Evolutionary conservation across 1,140 invertebrate species (phyloP).

Genomic region (Pseudomyrmex sp.): DNA sequence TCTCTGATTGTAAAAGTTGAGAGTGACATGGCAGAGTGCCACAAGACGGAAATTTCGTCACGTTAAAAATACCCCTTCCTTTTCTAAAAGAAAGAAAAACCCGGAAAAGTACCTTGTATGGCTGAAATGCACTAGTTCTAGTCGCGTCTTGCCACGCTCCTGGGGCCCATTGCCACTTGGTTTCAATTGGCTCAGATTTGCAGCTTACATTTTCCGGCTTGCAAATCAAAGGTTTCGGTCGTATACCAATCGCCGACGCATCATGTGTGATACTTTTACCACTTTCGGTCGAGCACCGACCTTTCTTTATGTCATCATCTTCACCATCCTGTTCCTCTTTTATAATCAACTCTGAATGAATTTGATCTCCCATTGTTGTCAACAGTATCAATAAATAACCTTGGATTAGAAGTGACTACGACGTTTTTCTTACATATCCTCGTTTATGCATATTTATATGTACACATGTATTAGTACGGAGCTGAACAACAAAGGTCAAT

Average conservation of each 20-base stretch:
- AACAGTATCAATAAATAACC: background rate
- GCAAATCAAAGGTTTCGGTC: conserved; percentile 82
- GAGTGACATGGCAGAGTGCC: no score
- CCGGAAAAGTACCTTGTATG: conserved; percentile 82
- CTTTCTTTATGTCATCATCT: conserved; percentile 58
- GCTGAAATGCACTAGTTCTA: conserved; percentile 87
- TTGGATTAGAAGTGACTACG: no score
- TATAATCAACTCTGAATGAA: conserved; percentile 70
- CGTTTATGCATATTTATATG: no score
- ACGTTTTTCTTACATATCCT: no score
- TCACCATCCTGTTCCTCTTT: conserved; percentile 71
- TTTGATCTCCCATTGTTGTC: conserved; percentile 65
- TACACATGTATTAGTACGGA: no score
- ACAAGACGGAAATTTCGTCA: no score
- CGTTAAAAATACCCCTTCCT: no score
- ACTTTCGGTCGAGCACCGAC: conserved; percentile 50
- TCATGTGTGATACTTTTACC: conserved; percentile 51
- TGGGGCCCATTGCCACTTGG: conserved; percentile 84
- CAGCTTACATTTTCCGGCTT: conserved; percentile 82
- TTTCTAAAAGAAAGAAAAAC: no score
- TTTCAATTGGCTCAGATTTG: conserved; percentile 83
- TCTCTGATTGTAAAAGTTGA: no score
- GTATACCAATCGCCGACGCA: conserved; percentile 80
- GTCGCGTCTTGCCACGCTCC: conserved; percentile 86
- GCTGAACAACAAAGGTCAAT: no score